Conservation (phyloP, 2,888 invertebrate species). For the Julus scanicus region DNA sequence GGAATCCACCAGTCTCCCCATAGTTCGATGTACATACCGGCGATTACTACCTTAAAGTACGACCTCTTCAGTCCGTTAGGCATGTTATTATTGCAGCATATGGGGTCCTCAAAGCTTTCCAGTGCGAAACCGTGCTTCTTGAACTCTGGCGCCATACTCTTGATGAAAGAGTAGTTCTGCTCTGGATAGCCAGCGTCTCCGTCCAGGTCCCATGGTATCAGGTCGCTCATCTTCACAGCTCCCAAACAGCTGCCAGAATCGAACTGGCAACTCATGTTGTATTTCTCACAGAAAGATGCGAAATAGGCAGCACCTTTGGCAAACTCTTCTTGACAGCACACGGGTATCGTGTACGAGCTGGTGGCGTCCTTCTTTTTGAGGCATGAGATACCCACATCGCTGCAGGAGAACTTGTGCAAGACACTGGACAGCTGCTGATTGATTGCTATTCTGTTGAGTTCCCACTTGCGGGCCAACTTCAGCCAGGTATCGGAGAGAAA, state of each 20-base stretch:
- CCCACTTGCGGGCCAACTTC: slow-evolving; percentile 53
- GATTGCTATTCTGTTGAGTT: slow-evolving; percentile 54
- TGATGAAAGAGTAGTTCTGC: slow-evolving; percentile 60
- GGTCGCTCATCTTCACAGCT: slow-evolving; percentile 64
- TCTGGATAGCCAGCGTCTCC: slow-evolving; percentile 62
- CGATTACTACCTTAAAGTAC: slow-evolving; percentile 60
- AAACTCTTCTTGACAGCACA: slow-evolving; percentile 62
- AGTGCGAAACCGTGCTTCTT: slow-evolving; percentile 57
- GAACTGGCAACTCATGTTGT: slow-evolving; percentile 62
- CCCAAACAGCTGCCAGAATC: slow-evolving; percentile 64
- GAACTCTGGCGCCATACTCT: slow-evolving; percentile 57
- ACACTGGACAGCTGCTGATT: neutral
- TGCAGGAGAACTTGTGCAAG: slow-evolving; percentile 59
- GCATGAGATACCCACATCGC: slow-evolving; percentile 60
- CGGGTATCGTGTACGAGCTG: slow-evolving; percentile 59
- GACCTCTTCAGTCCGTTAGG: slow-evolving; percentile 60
- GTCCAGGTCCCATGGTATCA: slow-evolving; percentile 65
- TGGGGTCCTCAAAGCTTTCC: slow-evolving; percentile 38
- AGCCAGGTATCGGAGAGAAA: slow-evolving; percentile 51
- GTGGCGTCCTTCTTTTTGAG: slow-evolving; percentile 53
- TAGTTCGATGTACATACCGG: slow-evolving; percentile 62
- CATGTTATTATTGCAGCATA: slow-evolving; percentile 54
- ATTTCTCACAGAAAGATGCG: slow-evolving; percentile 60
- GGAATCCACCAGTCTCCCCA: slow-evolving; percentile 60
- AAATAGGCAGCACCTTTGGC: slow-evolving; percentile 61